Conservation (phyloP, 2,113 vertebrate species). For the Barnardius zonarius region DNA sequence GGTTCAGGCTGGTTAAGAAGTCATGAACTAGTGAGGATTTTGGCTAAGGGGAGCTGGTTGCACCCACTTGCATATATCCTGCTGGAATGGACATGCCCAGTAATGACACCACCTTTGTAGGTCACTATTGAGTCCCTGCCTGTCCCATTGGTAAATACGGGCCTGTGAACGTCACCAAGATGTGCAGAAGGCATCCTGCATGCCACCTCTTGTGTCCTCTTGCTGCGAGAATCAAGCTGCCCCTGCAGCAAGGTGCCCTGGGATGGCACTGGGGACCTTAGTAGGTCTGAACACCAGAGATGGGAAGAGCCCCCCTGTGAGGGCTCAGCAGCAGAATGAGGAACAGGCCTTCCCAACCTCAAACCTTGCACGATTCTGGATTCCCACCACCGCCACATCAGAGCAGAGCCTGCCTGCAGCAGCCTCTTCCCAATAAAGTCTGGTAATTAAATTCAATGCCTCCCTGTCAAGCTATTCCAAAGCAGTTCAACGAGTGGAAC, state of each 20-base stretch:
- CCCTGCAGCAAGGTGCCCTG: fast-evolving
- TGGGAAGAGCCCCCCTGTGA: fast-evolving
- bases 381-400: fast-evolving
- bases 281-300: not conserved
- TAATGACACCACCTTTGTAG: not conserved
- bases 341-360: not conserved
- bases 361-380: fast-evolving
- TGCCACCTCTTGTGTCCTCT: not conserved
- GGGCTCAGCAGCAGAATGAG: fast-evolving
- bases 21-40: not conserved
- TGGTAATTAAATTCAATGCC: not conserved
- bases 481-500: not conserved
- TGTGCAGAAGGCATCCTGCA: fast-evolving
- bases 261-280: not conserved
- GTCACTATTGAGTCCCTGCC: not conserved
- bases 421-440: not conserved
- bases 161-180: not conserved
- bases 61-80: not conserved
- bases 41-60: not conserved
- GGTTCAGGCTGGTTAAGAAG: not conserved
- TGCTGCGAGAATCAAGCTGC: not conserved
- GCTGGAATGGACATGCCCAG: not conserved
- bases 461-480: not conserved
- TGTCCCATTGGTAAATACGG: not conserved
- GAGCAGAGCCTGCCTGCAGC: not conserved